Base-by-base conservation (phyloP, 2,888 invertebrate genomes). In the Pristionchus entomophagus region DNA sequence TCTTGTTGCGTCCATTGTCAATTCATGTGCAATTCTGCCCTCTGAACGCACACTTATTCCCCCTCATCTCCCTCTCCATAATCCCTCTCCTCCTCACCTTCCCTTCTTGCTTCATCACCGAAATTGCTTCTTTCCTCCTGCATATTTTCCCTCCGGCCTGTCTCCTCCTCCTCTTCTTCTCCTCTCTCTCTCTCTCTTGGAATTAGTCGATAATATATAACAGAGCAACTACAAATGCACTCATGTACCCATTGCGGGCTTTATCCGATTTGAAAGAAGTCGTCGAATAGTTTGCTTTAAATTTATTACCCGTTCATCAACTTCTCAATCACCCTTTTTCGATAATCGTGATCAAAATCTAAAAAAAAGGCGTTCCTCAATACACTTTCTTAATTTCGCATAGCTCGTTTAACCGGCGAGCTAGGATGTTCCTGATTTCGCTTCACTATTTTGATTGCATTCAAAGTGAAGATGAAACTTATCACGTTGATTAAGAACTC, bases 61-160 rank as follows among this genome's bases (percentile, higher is more conserved):
- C 32, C 51, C 78, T 29, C 51, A 49, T 78, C 51, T 78, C 19
- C 22, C 22, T 51, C 32, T 53, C 51, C 78, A 51, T 53, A 49
- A 77, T 45, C 77, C 45, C 35, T 78, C 35, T 51, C 78, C 51
- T 65, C 29, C 65, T n/a, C n/a, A n/a, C n/a, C n/a, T 51, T 51
- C 78, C 51, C 78, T 78, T 49, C 78, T 78, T 73, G 41, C 73
- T n/a, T n/a, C 41, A 73, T 73, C 73, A 73, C 73, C 73, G 41
- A 73, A 73, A 73, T 73, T 73, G 73, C 73, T 73, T 73, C 73
- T 41, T 73, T 73, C 73, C n/a, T n/a, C n/a, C 73, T 73, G 73
- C 73, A 73, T 73, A 73, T 73, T 73, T 73, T 45, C 41, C 41
- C 73, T 65, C n/a, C n/a, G n/a, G n/a, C n/a, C n/a, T n/a, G n/a